A percentile compares a stretch with the other conserved stretches of the same genome.
Conservation (phyloP, 2,797 vertebrate genomes). For the Huso huso region DNA sequence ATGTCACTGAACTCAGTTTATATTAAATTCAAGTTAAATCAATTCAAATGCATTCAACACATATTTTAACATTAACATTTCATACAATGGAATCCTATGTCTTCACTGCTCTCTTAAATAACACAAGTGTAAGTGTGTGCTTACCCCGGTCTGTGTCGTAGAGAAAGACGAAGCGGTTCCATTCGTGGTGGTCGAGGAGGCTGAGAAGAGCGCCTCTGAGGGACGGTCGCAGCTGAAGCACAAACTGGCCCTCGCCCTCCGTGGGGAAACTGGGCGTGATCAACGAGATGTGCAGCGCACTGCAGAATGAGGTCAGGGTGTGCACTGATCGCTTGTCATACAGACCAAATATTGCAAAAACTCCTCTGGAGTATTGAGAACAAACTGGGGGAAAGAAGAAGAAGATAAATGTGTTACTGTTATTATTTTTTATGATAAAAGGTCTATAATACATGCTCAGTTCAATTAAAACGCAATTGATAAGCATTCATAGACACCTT, state of each 20-base stretch:
- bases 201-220: constrained; percentile 87
- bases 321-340: constrained; percentile 98
- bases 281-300: constrained; percentile 95
- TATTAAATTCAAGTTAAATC: not conserved
- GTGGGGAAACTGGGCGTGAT: constrained; percentile 96
- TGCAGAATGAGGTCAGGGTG: constrained; percentile 97
- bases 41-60: not conserved
- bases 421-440: no score
- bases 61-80: no score
- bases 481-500: no score
- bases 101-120: no score
- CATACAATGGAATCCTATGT: no score
- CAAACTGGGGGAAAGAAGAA: constrained; percentile 48
- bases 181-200: constrained; percentile 91
- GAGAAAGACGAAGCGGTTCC: constrained; percentile 96
- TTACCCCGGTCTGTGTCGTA: constrained; percentile 96
- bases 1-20: no score
- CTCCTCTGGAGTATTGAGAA: constrained; percentile 90
- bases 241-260: constrained; percentile 92
- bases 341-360: constrained; percentile 97
- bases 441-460: no score
- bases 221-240: constrained; percentile 89
- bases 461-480: no score
- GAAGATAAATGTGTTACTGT: not conserved
- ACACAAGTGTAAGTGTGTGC: not conserved